A percentile compares a stretch with the other conserved stretches of the same genome.
Evolutionary conservation across 92 coral and sea anemone genomes (phyloP).

Genomic region (Micromussa lordhowensis): DNA sequence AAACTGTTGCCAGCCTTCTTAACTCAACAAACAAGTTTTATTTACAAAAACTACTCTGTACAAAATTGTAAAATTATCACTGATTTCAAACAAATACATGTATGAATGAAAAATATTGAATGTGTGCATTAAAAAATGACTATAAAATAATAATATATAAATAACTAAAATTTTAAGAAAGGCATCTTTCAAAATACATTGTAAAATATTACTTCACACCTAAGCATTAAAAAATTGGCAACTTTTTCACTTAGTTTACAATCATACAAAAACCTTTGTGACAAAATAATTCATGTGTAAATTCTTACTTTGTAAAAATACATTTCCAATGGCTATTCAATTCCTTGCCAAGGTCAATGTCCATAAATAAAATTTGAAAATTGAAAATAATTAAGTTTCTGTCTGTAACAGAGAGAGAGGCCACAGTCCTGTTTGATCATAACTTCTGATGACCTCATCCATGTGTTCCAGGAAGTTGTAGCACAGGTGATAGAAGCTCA

Average conservation of each 20-base stretch:
- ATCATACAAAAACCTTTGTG: neutral
- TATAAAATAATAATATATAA: neutral
- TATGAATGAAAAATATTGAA: neutral
- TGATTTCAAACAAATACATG: neutral
- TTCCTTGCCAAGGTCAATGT: neutral
- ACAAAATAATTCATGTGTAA: neutral
- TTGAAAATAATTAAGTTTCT: neutral
- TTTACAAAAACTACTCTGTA: neutral
- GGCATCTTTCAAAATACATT: neutral
- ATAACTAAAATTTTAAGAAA: neutral
- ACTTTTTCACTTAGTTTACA: neutral
- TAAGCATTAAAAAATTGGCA: neutral
- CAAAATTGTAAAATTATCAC: neutral
- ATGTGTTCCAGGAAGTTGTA: slow-evolving; percentile 72
- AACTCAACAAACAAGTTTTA: neutral
- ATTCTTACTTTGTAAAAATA: neutral
- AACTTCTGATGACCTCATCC: slow-evolving; percentile 4
- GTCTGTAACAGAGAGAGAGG: neutral
- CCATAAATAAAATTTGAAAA: slow-evolving; percentile 17
- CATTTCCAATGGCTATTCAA: neutral
- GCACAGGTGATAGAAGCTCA: slow-evolving; percentile 61
- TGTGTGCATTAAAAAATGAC: neutral
- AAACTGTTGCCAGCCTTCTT: no score
- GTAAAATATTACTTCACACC: neutral
- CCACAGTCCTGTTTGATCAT: no score